Base-by-base conservation (phyloP, 1,140 invertebrate genomes). In the Drosophila auraria region DNA sequence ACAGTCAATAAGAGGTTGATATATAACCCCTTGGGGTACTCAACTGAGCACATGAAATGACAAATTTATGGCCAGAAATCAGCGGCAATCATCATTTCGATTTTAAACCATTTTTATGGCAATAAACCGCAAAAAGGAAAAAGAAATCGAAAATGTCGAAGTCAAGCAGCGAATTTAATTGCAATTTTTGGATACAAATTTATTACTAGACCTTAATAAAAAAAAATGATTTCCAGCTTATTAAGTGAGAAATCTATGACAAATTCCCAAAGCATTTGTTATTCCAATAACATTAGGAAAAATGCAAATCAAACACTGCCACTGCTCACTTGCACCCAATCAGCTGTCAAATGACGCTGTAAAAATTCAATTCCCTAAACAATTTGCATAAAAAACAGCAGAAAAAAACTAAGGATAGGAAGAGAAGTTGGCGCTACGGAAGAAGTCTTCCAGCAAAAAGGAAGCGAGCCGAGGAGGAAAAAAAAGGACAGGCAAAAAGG, bases 381-480 rank as follows among this genome's bases (percentile, higher is more conserved):
- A 70, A 87, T 86, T 86, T 82, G 64, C 82, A 82, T 86, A 79
- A 50, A 66, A 61, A 50, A 25, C 17, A 42, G 42, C 50, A 30
- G 6, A 30, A 42, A 49, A 57, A 30, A 42, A 49, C 50, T 25
- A 11, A 5, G 36, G 27, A 75, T 40, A 56, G 71, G 45, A 87
- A 78, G 60, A 70, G 57, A 62, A 65, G 36, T 59, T 61, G 78
- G 70, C 62, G 74, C 78, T 87, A 44, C 70, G 83, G 83, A 87
- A 79, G 82, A 66, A 72, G 74, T 71, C 64, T 53, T 64, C 36
- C 30, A 27, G 33, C 53, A 44, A 60, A 80, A 80, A 74, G 80
- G 80, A 87, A 87, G 61, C 58, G 11, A 59, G 7, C 5, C 54
- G 53, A 11, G 53, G 12, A 25, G 7, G n/a, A 30, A 51, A 57